Evolutionary conservation across 2,113 vertebrate species (phyloP).

Genomic region (Coryphaenoides rupestris): DNA sequence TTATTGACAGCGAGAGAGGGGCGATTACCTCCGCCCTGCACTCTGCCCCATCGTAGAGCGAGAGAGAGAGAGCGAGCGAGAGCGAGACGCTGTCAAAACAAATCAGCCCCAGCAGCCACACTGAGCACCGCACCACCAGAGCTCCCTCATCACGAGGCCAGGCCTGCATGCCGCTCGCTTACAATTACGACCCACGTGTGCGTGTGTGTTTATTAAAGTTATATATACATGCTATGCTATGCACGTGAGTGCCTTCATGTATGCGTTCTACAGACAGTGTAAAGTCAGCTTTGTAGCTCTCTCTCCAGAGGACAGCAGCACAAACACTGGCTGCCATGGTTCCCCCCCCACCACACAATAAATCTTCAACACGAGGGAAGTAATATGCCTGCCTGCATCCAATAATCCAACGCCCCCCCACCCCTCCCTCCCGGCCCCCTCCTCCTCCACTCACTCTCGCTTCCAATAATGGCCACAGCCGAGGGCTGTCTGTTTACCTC

Average conservation of each 20-base stretch:
- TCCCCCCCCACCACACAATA: slow-evolving; percentile 31
- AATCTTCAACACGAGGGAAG: slow-evolving; percentile 48
- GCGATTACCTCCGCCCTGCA: slow-evolving; percentile 66
- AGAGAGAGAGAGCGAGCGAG: too few relatives aligned
- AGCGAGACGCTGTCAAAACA: slow-evolving; percentile 71
- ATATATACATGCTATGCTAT: too few relatives aligned
- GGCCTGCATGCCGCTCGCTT: slow-evolving; percentile 4
- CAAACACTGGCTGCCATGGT: background rate
- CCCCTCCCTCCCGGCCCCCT: background rate
- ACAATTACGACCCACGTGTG: slow-evolving; percentile 13
- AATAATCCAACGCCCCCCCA: slow-evolving; percentile 41
- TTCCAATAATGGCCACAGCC: slow-evolving; percentile 40
- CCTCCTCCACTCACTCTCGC: background rate
- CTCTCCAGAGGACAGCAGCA: too few relatives aligned
- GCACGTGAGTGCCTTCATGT: too few relatives aligned
- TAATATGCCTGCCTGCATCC: slow-evolving; percentile 47
- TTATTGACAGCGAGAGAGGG: slow-evolving; percentile 71
- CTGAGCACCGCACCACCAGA: slow-evolving; percentile 25
- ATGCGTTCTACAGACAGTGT: too few relatives aligned
- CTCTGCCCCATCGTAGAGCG: slow-evolving; percentile 61
- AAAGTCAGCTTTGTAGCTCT: too few relatives aligned
- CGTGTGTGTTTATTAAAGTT: background rate
- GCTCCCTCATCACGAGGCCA: background rate
- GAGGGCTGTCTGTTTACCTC: slow-evolving; percentile 76
- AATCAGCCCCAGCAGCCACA: slow-evolving; percentile 51